A percentile compares a stretch with the other conserved stretches of the same genome.
phyloP scores from a whole-genome alignment of 30 jellyfish, hydroid and myxozoan genomes.

The Hydractinia symbiolongicarpus region DNA sequence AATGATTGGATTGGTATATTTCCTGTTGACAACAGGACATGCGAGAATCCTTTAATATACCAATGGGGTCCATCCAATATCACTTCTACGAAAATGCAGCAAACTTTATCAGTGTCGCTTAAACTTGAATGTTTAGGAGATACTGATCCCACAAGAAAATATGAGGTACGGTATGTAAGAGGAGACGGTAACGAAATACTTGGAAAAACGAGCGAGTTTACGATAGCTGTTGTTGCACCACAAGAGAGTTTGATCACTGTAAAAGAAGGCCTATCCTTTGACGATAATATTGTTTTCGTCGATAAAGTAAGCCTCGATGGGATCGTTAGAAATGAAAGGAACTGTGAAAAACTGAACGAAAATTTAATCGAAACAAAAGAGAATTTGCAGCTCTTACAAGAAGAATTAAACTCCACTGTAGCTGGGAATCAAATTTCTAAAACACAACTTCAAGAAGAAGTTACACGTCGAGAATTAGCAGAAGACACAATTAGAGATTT shows the following conservation, averaged over 20 bases:
- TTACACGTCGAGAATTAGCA: background rate
- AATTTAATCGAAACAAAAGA: background rate
- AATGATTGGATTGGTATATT: conserved; percentile 18
- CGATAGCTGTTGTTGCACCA: background rate
- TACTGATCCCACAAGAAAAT: background rate
- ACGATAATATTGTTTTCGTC: conserved; percentile 23
- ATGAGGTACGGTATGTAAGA: conserved; percentile 19
- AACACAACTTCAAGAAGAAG: background rate
- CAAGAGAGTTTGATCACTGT: conserved; percentile 21
- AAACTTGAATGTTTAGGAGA: conserved; percentile 4
- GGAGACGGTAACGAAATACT: conserved; percentile 13
- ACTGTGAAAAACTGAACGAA: background rate
- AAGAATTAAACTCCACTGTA: background rate
- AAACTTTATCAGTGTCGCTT: background rate
- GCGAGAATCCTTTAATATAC: conserved; percentile 5
- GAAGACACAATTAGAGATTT: conserved; percentile 16
- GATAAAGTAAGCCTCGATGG: conserved; percentile 17
- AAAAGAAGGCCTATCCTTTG: conserved; percentile 22
- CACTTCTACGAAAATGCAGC: background rate
- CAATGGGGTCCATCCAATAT: background rate
- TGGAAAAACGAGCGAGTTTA: background rate
- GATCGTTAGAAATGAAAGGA: background rate
- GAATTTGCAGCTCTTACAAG: background rate
- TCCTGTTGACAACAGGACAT: background rate
- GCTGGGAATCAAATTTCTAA: conserved; percentile 1